Evolutionary conservation across 1,140 invertebrate species (phyloP), one percentile per base, ranked within the genome.

Genomic region (Habropoda laboriosa): DNA sequence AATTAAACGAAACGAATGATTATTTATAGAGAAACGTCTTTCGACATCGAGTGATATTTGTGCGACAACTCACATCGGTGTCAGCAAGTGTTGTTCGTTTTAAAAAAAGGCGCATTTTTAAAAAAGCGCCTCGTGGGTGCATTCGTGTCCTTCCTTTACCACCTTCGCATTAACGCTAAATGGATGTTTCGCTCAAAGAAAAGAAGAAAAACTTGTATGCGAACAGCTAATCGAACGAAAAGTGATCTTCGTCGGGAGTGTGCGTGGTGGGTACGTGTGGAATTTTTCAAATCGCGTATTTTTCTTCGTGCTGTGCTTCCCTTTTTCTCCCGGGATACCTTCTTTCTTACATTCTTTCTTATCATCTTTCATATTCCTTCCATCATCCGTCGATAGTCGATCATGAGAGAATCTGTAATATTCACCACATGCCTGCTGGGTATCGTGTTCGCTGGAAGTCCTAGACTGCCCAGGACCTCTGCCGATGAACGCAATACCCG

Each of bases 401-500:
- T 72, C 64, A 92, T 92, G 91, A 91, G 87, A 85, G 87, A 86
- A 80, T 86, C 88, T 85, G 87, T 91, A 68, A 63, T 92, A 51
- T 42, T 87, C 30, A 82, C 90, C 89, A 88, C 87, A 86, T 92
- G 90, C 82, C 70, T 92, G 67, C 77, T 92, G 83, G 89, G 91
- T 79, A 84, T 92, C 58, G 91, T 87, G 68, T 67, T 90, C 32
- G 90, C 90, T 55, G 91, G 91, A 72, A 92, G 91, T 89, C 90
- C 91, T 35, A 88, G 91, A 75, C 73, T 92, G 58, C 91, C 91
- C 24, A 89, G 91, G 71, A 92, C 91, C 80, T 92, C 91, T 64
- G 91, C 91, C 8, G 91, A 92, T 80, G 90, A 92, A 70, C 90
- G 91, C 67, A 90, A 90, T 75, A 91, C 88, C 13, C 88, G 91